Percentiles rank a stretch among this genome's conserved stretches.
phyloP scores from a whole-genome alignment of 2,888 invertebrate genomes.

The Ichneumoninae sp. region DNA sequence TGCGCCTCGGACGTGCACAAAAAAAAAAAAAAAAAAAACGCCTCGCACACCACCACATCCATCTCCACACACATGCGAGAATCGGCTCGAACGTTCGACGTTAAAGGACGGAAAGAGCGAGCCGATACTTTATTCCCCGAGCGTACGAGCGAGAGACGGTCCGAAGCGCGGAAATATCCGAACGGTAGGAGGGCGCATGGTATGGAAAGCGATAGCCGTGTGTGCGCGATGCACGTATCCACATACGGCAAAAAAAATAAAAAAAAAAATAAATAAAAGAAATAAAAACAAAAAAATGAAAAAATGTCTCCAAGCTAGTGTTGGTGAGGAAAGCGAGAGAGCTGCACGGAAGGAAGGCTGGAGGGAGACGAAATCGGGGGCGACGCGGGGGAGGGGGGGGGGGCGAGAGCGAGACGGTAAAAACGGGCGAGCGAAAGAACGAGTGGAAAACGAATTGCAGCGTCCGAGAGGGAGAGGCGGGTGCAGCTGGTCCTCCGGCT shows the following conservation, averaged over 20 bases:
- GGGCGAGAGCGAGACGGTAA: conserved; percentile 56
- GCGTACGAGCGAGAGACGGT: neutral
- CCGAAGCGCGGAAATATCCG: neutral
- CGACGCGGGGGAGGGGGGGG: conserved; percentile 36
- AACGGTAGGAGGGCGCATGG: neutral
- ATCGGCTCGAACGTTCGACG: no score
- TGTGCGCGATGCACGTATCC: conserved; percentile 13
- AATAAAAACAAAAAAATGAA: conserved; percentile 20
- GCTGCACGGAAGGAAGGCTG: conserved; percentile 3
- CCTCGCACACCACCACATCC: no score
- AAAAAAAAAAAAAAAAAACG: no score
- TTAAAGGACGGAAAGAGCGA: neutral
- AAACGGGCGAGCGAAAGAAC: conserved; percentile 53
- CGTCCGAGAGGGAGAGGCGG: conserved; percentile 45
- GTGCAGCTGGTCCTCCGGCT: conserved; percentile 10
- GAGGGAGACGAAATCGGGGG: conserved; percentile 20
- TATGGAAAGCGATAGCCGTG: neutral
- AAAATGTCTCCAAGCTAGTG: conserved; percentile 11
- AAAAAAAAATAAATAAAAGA: neutral
- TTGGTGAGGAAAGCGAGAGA: conserved; percentile 20
- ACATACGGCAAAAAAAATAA: neutral
- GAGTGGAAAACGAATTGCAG: conserved; percentile 22
- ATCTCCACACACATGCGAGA: no score
- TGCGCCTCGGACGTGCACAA: neutral
- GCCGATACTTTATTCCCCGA: neutral